A percentile compares a stretch with the other conserved stretches of the same genome.
phyloP scores from a whole-genome alignment of 2,888 invertebrate genomes.

The Oxycera nigricornis region DNA sequence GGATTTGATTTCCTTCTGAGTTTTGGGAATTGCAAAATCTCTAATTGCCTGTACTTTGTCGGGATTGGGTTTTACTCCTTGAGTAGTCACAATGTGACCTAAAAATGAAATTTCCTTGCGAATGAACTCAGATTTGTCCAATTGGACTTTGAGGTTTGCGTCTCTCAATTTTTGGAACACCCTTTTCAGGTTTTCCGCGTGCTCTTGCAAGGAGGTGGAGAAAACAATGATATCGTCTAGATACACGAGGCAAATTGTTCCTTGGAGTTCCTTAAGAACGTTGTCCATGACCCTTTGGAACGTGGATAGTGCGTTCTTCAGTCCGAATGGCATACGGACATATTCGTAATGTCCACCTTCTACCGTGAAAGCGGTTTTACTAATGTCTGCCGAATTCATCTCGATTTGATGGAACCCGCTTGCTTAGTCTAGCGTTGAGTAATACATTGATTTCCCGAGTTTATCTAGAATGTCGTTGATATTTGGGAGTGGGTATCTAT shows the following conservation, averaged over 20 bases:
- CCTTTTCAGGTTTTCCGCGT: background rate
- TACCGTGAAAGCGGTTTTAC: conserved; percentile 41
- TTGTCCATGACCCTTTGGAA: background rate
- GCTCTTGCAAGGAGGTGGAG: background rate
- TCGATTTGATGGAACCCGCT: background rate
- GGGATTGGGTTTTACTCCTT: background rate
- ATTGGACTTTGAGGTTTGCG: background rate
- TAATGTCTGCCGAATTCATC: background rate
- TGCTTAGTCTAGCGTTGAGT: background rate
- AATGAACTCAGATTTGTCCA: background rate
- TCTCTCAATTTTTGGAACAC: background rate
- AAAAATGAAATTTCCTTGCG: background rate
- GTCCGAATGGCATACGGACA: conserved; percentile 37
- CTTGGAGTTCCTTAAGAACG: background rate
- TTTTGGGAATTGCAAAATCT: background rate
- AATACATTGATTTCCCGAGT: background rate
- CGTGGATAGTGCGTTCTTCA: conserved; percentile 31
- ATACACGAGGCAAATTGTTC: background rate
- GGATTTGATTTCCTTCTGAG: background rate
- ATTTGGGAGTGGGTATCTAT: background rate
- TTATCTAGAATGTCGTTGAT: background rate
- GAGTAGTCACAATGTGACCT: background rate
- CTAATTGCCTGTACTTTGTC: background rate
- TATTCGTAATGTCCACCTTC: conserved; percentile 37
- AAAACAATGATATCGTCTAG: background rate